These are phyloP conservation scores for Lacerta agilis DNA, from an alignment of 2,797 vertebrate species.

Conservation along the genomic window DNA sequence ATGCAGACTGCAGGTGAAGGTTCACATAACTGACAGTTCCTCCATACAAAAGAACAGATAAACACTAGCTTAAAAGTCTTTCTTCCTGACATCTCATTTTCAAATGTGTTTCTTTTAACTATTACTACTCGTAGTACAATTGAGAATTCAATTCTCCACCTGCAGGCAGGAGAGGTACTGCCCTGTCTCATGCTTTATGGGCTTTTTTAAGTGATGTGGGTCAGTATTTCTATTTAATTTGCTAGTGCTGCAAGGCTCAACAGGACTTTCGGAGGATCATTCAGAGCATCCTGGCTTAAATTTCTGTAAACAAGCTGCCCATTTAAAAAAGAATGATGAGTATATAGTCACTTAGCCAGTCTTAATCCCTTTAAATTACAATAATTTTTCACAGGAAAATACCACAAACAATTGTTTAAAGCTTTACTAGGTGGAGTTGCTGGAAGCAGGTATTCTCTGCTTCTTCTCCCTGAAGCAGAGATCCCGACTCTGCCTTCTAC, in stretches of 20 bases:
- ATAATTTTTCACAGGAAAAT: not conserved
- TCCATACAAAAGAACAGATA: not conserved
- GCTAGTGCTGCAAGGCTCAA: not conserved
- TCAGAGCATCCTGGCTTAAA: not conserved
- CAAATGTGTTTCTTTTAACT: no score
- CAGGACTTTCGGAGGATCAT: not conserved
- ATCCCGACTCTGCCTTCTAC: not conserved
- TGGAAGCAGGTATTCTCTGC: not conserved
- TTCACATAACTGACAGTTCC: not conserved
- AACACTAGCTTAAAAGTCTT: not conserved
- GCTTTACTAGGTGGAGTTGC: not conserved
- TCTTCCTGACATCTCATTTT: not conserved
- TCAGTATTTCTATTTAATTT: not conserved
- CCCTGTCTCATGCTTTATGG: no score
- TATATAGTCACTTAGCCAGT: not conserved
- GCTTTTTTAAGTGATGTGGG: not conserved
- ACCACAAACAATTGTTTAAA: not conserved
- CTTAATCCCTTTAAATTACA: slow-evolving; percentile 6
- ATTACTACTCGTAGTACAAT: no score
- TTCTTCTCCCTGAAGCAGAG: slow-evolving; percentile 44
- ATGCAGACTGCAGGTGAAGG: not conserved
- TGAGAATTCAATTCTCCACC: no score
- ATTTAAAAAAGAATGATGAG: not conserved
- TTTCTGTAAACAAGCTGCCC: not conserved
- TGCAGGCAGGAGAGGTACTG: not conserved